Conservation (phyloP, 2,888 invertebrate species). For the Callinectes sapidus region DNA sequence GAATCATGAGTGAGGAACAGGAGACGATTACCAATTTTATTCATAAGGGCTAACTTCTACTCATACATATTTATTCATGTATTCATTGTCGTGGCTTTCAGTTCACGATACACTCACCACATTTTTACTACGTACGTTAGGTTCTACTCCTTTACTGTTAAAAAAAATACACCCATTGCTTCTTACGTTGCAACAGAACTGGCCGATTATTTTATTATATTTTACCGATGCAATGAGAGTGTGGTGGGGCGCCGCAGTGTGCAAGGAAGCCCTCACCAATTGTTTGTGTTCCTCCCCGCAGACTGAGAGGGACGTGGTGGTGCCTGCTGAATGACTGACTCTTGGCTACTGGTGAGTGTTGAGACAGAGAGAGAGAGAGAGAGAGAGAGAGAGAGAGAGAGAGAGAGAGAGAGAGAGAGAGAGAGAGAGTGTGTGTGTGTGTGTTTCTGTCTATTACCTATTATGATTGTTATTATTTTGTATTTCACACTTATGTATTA, state of each 20-base stretch:
- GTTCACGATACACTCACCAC: neutral
- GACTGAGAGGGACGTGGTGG: neutral
- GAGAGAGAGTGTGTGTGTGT: neutral
- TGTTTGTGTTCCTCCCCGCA: constrained; percentile 13
- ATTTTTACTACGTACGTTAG: neutral
- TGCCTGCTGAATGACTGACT: neutral
- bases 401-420: too few species aligned
- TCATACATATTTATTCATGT: too few species aligned
- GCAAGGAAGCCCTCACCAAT: neutral
- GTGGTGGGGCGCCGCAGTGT: too few species aligned
- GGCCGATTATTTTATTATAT: too few species aligned
- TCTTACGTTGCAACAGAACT: too few species aligned
- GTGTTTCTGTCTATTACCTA: neutral
- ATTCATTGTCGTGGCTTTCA: neutral
- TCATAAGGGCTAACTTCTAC: too few species aligned
- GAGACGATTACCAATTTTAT: too few species aligned
- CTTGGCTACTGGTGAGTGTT: neutral
- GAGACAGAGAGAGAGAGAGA: neutral
- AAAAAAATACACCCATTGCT: neutral
- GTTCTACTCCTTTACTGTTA: neutral
- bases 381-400: neutral
- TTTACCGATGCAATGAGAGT: too few species aligned
- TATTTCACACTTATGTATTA: too few species aligned
- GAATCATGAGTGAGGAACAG: too few species aligned
- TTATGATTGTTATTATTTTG: too few species aligned